phyloP scores from a whole-genome alignment of 1,140 invertebrate species.

The Halesus radiatus region DNA sequence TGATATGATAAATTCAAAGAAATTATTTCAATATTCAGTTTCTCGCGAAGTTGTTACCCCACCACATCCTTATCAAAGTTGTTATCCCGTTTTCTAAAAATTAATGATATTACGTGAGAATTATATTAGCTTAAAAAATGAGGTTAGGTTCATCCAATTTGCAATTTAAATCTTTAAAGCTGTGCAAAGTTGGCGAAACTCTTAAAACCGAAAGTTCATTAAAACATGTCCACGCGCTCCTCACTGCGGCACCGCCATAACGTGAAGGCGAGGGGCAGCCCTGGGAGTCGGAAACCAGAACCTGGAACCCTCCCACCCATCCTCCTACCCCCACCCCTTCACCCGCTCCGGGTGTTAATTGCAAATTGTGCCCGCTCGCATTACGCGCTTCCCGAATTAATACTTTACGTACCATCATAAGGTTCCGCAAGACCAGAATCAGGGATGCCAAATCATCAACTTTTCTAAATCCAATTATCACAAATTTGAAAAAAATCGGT shows the following conservation, averaged over 20 bases:
- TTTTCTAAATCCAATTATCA: neutral
- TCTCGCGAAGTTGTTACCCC: too few relatives aligned
- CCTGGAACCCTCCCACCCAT: neutral
- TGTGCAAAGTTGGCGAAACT: constrained; percentile 29
- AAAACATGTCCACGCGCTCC: constrained; percentile 27
- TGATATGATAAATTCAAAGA: too few relatives aligned
- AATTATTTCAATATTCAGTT: too few relatives aligned
- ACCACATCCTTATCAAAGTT: too few relatives aligned
- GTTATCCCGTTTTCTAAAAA: too few relatives aligned
- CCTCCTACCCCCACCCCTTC: too few relatives aligned
- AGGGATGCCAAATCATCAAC: constrained; percentile 5
- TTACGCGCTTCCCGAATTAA: constrained; percentile 15
- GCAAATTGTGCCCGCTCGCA: constrained; percentile 18
- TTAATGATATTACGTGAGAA: too few relatives aligned
- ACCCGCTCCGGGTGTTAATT: constrained; percentile 22
- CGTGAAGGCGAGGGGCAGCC: neutral
- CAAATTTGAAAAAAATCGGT: neutral
- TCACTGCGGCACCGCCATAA: neutral
- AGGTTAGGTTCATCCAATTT: constrained; percentile 28
- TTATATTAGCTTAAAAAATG: too few relatives aligned
- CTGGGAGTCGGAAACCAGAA: neutral
- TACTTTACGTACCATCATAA: neutral
- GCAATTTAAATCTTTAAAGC: constrained; percentile 31
- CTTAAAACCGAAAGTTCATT: constrained; percentile 33
- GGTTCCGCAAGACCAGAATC: neutral